Conservation (phyloP, 2,888 invertebrate genomes). For the Eupsilia transversa region DNA sequence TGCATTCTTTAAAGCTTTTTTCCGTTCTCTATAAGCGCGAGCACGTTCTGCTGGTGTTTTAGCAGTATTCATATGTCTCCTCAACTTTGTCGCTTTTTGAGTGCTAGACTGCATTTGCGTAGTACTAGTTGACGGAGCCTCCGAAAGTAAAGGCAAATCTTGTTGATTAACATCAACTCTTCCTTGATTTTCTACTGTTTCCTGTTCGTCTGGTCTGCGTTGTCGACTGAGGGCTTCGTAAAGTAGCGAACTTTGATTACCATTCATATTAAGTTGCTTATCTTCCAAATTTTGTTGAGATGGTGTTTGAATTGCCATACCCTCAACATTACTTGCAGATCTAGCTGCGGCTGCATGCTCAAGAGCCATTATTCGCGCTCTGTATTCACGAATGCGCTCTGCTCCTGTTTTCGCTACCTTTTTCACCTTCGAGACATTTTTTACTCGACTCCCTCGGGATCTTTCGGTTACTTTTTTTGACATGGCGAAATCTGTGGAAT, state of each 20-base stretch:
- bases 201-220: not conserved
- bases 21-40: constrained; percentile 6
- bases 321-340: not conserved
- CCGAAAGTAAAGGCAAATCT: not conserved
- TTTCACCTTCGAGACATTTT: not conserved
- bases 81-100: not conserved
- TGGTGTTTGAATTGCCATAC: not conserved
- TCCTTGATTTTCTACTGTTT: not conserved
- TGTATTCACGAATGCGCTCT: constrained; percentile 14
- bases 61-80: not conserved
- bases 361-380: not conserved
- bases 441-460: not conserved
- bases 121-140: not conserved
- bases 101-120: not conserved
- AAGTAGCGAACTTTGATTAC: constrained; percentile 1
- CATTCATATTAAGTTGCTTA: not conserved
- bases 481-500: constrained; percentile 6
- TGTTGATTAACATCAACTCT: too few relatives aligned
- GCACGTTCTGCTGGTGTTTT: constrained; percentile 13
- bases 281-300: not conserved
- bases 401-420: constrained; percentile 10
- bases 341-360: not conserved
- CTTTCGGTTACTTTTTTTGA: constrained; percentile 2
- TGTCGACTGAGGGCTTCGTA: constrained; percentile 1
- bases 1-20: not conserved